These are phyloP conservation scores for Cryptophagus acutangulus DNA, from an alignment of 2,888 invertebrate species.

Conservation along the genomic window DNA sequence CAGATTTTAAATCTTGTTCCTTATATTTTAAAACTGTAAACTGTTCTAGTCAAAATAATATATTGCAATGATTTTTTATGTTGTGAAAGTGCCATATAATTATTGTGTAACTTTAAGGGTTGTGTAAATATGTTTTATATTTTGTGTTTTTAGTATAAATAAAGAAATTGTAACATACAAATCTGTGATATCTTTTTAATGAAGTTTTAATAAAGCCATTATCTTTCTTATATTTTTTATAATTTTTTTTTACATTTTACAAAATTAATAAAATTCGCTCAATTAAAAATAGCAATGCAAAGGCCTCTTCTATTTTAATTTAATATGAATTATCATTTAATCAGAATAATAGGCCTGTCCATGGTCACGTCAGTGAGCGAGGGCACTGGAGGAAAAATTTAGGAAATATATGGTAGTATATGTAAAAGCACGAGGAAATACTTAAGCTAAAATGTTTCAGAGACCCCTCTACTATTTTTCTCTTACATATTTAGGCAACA, in stretches of 20 bases:
- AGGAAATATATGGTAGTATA: too few species aligned
- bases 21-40: slow-evolving; percentile 12
- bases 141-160: slow-evolving; percentile 19
- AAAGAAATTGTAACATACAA: slow-evolving; percentile 38
- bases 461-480: too few species aligned
- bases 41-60: slow-evolving; percentile 17
- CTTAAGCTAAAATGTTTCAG: too few species aligned
- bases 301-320: too few species aligned
- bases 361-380: too few species aligned
- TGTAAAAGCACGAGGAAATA: too few species aligned
- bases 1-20: slow-evolving; percentile 16
- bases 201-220: slow-evolving; percentile 32
- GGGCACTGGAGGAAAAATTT: too few species aligned
- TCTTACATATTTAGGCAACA: too few species aligned
- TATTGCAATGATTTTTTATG: slow-evolving; percentile 30
- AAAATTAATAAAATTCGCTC: too few species aligned
- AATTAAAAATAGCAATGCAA: too few species aligned
- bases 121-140: slow-evolving; percentile 26
- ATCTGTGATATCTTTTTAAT: slow-evolving; percentile 43
- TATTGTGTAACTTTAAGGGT: slow-evolving; percentile 23
- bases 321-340: too few species aligned
- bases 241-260: slow-evolving; percentile 10
- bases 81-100: slow-evolving; percentile 32
- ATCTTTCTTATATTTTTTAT: slow-evolving; percentile 27
- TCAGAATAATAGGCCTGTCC: too few species aligned